phyloP scores from a whole-genome alignment of 2,888 invertebrate species.

The Rhynchonema sp. region DNA sequence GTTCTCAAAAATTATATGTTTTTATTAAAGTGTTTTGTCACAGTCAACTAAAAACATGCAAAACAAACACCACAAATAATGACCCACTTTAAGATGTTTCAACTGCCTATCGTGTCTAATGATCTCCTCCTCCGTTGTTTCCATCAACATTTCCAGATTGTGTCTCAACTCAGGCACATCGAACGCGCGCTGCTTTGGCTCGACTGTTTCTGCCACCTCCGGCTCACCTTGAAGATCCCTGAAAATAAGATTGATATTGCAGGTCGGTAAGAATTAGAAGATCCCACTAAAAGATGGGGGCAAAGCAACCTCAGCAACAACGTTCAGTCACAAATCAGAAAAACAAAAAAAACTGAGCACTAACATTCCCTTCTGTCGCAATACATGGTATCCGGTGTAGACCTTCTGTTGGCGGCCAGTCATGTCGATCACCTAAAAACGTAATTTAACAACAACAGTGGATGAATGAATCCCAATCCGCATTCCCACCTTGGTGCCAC shows the following conservation, averaged over 20 bases:
- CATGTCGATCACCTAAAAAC: conserved; percentile 79
- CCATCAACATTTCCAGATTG: conserved; percentile 71
- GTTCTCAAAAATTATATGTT: too few species aligned
- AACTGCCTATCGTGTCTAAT: conserved; percentile 60
- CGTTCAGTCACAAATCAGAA: too few species aligned
- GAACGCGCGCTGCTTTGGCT: conserved; percentile 27
- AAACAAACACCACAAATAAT: background rate
- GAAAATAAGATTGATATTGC: too few species aligned
- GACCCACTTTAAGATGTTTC: conserved; percentile 43
- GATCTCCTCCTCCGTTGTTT: conserved; percentile 84
- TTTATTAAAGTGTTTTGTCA: too few species aligned
- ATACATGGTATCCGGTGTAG: conserved; percentile 27
- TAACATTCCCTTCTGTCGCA: conserved; percentile 6
- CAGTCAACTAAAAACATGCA: background rate
- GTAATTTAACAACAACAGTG: too few species aligned
- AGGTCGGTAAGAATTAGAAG: too few species aligned
- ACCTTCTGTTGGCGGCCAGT: conserved; percentile 84
- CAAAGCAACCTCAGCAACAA: too few species aligned
- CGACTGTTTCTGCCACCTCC: background rate
- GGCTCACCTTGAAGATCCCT: background rate
- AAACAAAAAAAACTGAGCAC: background rate
- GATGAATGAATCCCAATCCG: too few species aligned
- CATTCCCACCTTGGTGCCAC: background rate
- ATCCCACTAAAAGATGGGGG: too few species aligned
- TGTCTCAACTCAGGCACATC: conserved; percentile 68